These are phyloP conservation scores for Hyalella azteca DNA, from an alignment of 2,888 invertebrate genomes.

Conservation along the genomic window DNA sequence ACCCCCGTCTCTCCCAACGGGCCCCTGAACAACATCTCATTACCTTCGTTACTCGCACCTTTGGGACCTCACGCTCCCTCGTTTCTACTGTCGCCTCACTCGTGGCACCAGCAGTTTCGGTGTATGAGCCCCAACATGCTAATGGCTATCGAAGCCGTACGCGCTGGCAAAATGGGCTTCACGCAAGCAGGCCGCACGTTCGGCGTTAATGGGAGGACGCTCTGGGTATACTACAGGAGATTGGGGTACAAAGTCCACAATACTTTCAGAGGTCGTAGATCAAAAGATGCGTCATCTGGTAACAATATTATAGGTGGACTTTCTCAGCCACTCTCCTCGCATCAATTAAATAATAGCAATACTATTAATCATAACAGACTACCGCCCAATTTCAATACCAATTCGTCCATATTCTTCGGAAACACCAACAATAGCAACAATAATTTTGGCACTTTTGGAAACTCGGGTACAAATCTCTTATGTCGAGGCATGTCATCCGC, in stretches of 20 bases:
- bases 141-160: conserved; percentile 56
- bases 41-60: conserved; percentile 37
- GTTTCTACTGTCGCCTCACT: conserved; percentile 43
- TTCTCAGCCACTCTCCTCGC: conserved; percentile 30
- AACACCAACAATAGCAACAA: conserved; percentile 14
- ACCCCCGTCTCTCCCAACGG: conserved; percentile 30
- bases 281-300: conserved; percentile 33
- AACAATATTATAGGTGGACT: background rate
- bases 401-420: conserved; percentile 17
- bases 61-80: conserved; percentile 39
- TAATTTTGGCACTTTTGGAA: conserved; percentile 27
- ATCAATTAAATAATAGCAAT: conserved; percentile 23
- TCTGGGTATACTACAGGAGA: conserved; percentile 56
- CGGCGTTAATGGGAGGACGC: conserved; percentile 52
- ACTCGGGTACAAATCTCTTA: background rate
- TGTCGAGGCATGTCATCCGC: background rate
- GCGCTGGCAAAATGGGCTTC: conserved; percentile 56
- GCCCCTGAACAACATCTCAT: conserved; percentile 11
- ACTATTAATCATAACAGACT: conserved; percentile 13
- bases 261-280: conserved; percentile 50
- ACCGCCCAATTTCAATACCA: conserved; percentile 20
- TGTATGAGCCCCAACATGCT: conserved; percentile 57
- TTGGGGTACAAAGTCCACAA: conserved; percentile 57
- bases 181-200: conserved; percentile 57
- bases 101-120: conserved; percentile 56